Evolutionary conservation across 30 jellyfish, hydroid and myxozoan genomes (phyloP).

Genomic region (Aurelia sp.): DNA sequence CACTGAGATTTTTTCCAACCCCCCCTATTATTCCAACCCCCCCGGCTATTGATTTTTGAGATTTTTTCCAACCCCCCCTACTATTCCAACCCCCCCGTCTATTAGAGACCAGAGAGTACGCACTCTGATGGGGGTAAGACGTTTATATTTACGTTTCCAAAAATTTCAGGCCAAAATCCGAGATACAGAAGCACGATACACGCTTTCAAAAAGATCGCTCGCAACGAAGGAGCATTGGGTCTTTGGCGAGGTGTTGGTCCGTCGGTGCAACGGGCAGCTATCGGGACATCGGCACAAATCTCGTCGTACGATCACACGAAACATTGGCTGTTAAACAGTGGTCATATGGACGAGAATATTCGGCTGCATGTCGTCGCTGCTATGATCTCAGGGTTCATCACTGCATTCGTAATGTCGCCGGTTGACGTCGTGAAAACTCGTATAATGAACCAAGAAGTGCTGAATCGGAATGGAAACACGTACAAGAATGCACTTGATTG

Average conservation of each 20-base stretch:
- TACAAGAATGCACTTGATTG: constrained; percentile 70
- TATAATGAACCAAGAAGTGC: constrained; percentile 78
- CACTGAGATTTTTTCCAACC: too few relatives aligned
- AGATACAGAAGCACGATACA: constrained; percentile 77
- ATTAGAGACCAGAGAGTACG: too few relatives aligned
- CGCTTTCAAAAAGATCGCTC: constrained; percentile 75
- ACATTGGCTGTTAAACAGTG: constrained; percentile 41
- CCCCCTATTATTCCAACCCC: too few relatives aligned
- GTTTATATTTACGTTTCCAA: too few relatives aligned
- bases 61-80: too few relatives aligned
- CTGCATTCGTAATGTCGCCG: constrained; percentile 88
- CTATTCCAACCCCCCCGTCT: too few relatives aligned
- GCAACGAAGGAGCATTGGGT: constrained; percentile 79
- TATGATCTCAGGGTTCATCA: constrained; percentile 81
- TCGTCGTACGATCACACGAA: constrained; percentile 90
- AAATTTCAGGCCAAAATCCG: constrained; percentile 58
- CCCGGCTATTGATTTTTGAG: too few relatives aligned
- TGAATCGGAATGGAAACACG: constrained; percentile 26
- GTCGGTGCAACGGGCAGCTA: constrained; percentile 90
- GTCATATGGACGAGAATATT: constrained; percentile 67
- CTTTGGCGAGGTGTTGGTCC: constrained; percentile 94
- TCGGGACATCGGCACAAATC: constrained; percentile 85
- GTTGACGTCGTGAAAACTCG: constrained; percentile 90
- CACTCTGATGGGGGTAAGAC: too few relatives aligned
- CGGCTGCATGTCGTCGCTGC: constrained; percentile 74